Evolutionary conservation across 2,797 vertebrate species (phyloP).

Genomic region (Hypotaenidia okinawae): DNA sequence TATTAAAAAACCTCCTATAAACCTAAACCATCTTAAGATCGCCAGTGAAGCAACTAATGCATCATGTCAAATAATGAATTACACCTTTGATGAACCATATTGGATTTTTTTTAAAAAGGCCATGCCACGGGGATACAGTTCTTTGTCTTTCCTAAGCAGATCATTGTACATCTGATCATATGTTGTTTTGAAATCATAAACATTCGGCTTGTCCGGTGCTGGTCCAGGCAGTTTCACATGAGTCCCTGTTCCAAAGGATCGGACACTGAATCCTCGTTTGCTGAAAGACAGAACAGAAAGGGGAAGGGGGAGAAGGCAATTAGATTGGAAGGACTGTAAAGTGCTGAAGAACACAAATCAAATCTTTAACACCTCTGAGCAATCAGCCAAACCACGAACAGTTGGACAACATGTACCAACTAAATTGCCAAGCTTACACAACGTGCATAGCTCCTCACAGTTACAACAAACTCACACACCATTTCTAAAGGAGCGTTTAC

Average conservation of each 20-base stretch:
- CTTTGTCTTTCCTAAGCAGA: constrained; percentile 99
- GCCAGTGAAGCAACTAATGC: constrained; percentile 34
- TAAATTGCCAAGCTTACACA: rapidly evolving
- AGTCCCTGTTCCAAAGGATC: constrained; percentile 96
- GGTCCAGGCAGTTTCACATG: constrained; percentile 98
- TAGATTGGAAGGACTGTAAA: background rate
- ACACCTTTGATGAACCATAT: constrained; percentile 71
- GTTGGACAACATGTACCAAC: background rate
- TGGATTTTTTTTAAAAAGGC: constrained; percentile 67
- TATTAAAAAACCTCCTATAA: constrained; percentile 41
- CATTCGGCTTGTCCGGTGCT: constrained; percentile 97
- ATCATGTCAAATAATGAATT: constrained; percentile 58
- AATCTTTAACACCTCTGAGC: background rate
- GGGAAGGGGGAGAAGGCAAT: background rate
- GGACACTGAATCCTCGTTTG: constrained; percentile 95
- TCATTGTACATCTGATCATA: constrained; percentile 99
- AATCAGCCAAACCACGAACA: background rate
- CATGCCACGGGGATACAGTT: constrained; percentile 93
- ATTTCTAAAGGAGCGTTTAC: background rate
- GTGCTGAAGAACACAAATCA: background rate
- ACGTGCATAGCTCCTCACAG: rapidly evolving
- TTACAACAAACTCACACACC: background rate
- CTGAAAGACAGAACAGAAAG: constrained; percentile 80
- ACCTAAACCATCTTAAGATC: constrained; percentile 4
- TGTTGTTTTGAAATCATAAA: constrained; percentile 99